A percentile compares a stretch with the other conserved stretches of the same genome.
These are phyloP conservation scores for Chaetorhynchus papuensis DNA, from an alignment of 2,113 vertebrate genomes.

Conservation along the genomic window DNA sequence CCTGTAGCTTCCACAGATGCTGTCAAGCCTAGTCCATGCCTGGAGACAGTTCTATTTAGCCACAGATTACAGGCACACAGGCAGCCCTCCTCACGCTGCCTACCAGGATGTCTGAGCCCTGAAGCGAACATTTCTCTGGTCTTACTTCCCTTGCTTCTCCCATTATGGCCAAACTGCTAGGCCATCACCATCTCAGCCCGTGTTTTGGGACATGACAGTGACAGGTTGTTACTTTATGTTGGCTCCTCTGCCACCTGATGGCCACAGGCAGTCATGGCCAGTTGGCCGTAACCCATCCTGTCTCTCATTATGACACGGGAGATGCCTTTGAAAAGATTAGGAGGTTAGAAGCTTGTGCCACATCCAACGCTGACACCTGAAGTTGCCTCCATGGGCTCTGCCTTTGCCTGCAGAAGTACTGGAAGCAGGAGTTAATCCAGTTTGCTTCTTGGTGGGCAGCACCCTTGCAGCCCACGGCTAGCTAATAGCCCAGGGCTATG, in stretches of 20 bases:
- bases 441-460: not conserved
- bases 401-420: not conserved
- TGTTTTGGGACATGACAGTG: not conserved
- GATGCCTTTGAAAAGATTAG: not conserved
- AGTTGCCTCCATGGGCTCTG: not conserved
- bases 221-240: not conserved
- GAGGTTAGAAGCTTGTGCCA: not conserved
- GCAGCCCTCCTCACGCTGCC: not conserved
- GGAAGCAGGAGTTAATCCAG: not conserved
- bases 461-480: not conserved
- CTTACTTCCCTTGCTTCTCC: not conserved
- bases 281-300: not conserved
- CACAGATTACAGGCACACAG: not conserved
- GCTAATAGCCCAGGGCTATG: not conserved
- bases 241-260: constrained; percentile 2
- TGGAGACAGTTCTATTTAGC: not conserved
- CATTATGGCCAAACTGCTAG: not conserved
- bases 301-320: not conserved
- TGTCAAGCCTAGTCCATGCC: not conserved
- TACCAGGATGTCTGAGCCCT: not conserved
- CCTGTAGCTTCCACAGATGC: not conserved
- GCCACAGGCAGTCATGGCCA: not conserved
- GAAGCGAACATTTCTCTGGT: not conserved
- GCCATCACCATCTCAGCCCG: not conserved
- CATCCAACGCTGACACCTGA: not conserved